These are phyloP conservation scores for Chelmon rostratus DNA, from an alignment of 2,797 vertebrate species.

Conservation along the genomic window DNA sequence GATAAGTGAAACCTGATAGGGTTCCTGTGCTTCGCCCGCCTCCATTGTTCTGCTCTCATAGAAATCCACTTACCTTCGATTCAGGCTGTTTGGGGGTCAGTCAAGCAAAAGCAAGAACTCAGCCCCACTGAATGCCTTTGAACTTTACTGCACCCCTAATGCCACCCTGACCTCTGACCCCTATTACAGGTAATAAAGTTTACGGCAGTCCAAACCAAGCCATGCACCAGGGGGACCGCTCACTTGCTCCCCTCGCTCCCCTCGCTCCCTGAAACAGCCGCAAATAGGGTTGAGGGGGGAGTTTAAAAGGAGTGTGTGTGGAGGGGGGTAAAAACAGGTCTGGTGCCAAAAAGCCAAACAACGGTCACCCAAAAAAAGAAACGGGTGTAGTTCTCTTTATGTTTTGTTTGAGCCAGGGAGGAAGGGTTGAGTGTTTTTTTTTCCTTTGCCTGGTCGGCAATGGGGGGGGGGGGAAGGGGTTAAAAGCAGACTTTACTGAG, in stretches of 20 bases:
- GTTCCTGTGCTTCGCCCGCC: constrained; percentile 57
- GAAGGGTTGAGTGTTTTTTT: constrained; percentile 27
- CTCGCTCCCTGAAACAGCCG: constrained; percentile 79
- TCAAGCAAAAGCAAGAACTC: constrained; percentile 92
- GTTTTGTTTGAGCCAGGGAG: constrained; percentile 60
- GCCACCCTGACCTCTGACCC: constrained; percentile 94
- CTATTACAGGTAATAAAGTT: constrained; percentile 99
- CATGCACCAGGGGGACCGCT: constrained; percentile 93
- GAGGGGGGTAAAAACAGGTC: constrained; percentile 72
- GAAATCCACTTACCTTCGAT: constrained; percentile 87
- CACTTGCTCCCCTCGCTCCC: constrained; percentile 60
- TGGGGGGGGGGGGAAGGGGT: constrained; percentile 19
- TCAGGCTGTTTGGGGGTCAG: constrained; percentile 90
- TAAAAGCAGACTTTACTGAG: constrained; percentile 59
- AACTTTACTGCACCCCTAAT: constrained; percentile 98
- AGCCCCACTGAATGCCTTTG: constrained; percentile 94
- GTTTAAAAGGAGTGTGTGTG: constrained; percentile 70
- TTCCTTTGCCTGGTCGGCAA: constrained; percentile 30
- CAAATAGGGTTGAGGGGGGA: constrained; percentile 69
- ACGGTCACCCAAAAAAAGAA: constrained; percentile 77
- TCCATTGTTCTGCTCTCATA: constrained; percentile 80
- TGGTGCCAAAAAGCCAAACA: constrained; percentile 88
- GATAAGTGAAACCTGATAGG: constrained; percentile 73
- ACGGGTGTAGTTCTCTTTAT: constrained; percentile 52
- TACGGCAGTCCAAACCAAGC: constrained; percentile 98